A percentile compares a stretch with the other conserved stretches of the same genome.
Conservation (phyloP, 2,113 vertebrate genomes). For the Rhabdomys dilectus region DNA sequence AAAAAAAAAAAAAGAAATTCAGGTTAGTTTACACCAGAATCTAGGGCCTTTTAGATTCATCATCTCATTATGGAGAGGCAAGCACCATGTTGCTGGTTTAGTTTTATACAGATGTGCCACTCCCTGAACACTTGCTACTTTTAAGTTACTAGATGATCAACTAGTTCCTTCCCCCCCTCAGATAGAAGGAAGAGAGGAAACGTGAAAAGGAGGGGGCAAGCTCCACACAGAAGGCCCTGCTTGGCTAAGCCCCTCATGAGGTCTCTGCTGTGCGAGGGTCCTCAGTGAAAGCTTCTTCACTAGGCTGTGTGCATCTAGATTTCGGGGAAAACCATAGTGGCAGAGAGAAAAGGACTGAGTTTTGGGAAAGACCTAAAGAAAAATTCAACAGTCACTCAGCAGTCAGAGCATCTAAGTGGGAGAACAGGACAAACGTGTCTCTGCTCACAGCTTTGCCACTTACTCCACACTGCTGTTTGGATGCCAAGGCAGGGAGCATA, state of each 20-base stretch:
- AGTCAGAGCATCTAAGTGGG: not conserved
- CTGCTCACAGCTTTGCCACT: not conserved
- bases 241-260: not conserved
- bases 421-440: not conserved
- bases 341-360: not conserved
- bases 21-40: not conserved
- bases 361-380: not conserved
- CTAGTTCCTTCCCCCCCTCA: not conserved
- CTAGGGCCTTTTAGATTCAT: not conserved
- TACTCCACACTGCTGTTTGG: not conserved
- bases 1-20: constrained; percentile 65
- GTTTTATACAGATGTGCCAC: not conserved
- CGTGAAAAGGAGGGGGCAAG: not conserved
- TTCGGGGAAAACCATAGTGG: not conserved
- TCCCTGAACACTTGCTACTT: not conserved
- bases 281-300: not conserved
- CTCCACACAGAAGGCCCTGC: not conserved
- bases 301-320: not conserved
- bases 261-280: not conserved
- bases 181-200: not conserved
- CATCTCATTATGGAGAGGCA: not conserved
- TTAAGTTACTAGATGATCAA: not conserved
- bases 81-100: not conserved
- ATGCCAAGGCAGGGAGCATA: not conserved
- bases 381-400: not conserved